Conservation (phyloP, 2,888 invertebrate species). For the Polyommatus iphigenia region DNA sequence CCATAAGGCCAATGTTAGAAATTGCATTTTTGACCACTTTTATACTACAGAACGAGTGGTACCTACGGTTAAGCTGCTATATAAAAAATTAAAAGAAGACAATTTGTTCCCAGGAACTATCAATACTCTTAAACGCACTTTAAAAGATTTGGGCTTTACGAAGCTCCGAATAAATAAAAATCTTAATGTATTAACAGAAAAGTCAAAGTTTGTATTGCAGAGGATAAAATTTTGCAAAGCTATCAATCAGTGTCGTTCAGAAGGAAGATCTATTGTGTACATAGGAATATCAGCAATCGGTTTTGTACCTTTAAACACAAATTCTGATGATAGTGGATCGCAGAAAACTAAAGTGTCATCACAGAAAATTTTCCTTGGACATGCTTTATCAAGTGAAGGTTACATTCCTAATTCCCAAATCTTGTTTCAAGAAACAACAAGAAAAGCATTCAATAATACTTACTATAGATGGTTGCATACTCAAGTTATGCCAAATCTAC, state of each 20-base stretch:
- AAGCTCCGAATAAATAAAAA: neutral
- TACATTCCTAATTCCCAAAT: neutral
- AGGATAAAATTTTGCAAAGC: neutral
- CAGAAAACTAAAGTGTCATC: neutral
- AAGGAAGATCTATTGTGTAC: constrained; percentile 5
- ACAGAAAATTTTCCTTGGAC: neutral
- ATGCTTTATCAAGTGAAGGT: constrained; percentile 7
- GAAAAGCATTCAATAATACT: neutral
- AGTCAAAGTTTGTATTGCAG: neutral
- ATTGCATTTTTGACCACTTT: neutral
- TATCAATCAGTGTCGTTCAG: neutral
- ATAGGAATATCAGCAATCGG: neutral
- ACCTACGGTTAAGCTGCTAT: neutral
- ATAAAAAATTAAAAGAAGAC: constrained; percentile 8
- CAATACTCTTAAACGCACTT: neutral
- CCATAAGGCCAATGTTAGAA: neutral
- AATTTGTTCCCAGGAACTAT: neutral
- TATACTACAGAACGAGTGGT: neutral
- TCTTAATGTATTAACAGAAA: neutral
- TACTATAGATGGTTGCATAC: neutral
- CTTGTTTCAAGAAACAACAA: constrained; percentile 9
- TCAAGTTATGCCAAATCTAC: constrained; percentile 5
- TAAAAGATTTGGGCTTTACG: neutral
- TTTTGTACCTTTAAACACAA: neutral
- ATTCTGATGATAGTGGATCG: neutral